phyloP scores from a whole-genome alignment of 2,113 vertebrate genomes.

The Charina bottae region DNA sequence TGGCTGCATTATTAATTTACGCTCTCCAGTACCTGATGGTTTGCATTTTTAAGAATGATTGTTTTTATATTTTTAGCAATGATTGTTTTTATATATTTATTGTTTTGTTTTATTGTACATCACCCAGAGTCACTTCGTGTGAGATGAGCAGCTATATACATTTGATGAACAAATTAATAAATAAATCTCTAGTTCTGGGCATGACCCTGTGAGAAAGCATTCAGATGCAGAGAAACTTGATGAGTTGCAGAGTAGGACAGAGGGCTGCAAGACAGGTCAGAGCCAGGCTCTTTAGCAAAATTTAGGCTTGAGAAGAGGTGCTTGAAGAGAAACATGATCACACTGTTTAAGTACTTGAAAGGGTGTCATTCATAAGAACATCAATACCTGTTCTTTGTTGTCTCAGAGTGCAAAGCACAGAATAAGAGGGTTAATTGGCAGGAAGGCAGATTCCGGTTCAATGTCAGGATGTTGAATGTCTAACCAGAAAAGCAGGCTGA shows the following conservation, averaged over 20 bases:
- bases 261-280: neutral
- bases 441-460: neutral
- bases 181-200: neutral
- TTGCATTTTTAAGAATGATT: too few relatives aligned
- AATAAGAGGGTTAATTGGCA: neutral
- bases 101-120: too few relatives aligned
- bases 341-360: neutral
- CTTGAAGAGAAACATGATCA: neutral
- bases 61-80: too few relatives aligned
- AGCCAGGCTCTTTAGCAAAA: neutral
- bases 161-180: too few relatives aligned
- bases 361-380: neutral
- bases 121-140: too few relatives aligned
- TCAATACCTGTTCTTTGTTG: neutral
- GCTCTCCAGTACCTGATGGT: too few relatives aligned
- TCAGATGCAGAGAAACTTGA: neutral
- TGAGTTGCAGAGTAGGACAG: neutral
- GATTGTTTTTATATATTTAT: too few relatives aligned
- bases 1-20: too few relatives aligned
- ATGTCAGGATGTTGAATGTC: neutral
- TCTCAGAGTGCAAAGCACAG: neutral
- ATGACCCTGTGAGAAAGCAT: neutral
- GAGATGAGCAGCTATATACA: too few relatives aligned
- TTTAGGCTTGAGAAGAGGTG: neutral
- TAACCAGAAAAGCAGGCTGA: neutral